A percentile compares a stretch with the other conserved stretches of the same genome.
These are phyloP conservation scores for Chaetogeoica ovagalla DNA, from an alignment of 2,888 invertebrate genomes.

Conservation along the genomic window DNA sequence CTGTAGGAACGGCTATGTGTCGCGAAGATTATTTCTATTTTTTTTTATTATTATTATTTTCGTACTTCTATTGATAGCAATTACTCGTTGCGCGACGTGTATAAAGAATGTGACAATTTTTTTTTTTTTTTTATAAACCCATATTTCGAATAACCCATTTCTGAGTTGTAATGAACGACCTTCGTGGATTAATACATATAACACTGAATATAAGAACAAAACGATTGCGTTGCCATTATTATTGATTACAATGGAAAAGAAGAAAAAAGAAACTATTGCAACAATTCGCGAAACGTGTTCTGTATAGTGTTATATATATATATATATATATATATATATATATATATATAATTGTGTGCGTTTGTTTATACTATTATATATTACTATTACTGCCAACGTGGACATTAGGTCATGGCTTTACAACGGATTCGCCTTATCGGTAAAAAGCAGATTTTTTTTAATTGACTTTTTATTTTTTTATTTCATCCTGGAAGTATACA, in stretches of 20 bases:
- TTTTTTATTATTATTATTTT: too few relatives aligned
- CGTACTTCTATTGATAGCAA: background rate
- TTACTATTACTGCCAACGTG: background rate
- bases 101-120: constrained; percentile 5
- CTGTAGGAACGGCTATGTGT: background rate
- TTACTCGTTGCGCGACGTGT: constrained; percentile 7
- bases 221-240: constrained; percentile 38
- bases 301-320: background rate
- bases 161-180: constrained; percentile 32
- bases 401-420: constrained; percentile 38
- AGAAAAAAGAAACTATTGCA: background rate
- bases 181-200: constrained; percentile 21
- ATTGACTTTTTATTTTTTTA: background rate
- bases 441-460: constrained; percentile 30
- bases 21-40: constrained; percentile 12
- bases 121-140: background rate
- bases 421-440: constrained; percentile 22
- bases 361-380: background rate
- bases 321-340: too few relatives aligned
- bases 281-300: constrained; percentile 39
- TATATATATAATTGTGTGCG: background rate
- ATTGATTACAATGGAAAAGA: constrained; percentile 35
- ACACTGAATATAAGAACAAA: constrained; percentile 26
- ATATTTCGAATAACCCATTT: constrained; percentile 32
- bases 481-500: constrained; percentile 25